A percentile compares a stretch with the other conserved stretches of the same genome.
Evolutionary conservation across 2,797 vertebrate species (phyloP).

Genomic region (Sebastes alutus): DNA sequence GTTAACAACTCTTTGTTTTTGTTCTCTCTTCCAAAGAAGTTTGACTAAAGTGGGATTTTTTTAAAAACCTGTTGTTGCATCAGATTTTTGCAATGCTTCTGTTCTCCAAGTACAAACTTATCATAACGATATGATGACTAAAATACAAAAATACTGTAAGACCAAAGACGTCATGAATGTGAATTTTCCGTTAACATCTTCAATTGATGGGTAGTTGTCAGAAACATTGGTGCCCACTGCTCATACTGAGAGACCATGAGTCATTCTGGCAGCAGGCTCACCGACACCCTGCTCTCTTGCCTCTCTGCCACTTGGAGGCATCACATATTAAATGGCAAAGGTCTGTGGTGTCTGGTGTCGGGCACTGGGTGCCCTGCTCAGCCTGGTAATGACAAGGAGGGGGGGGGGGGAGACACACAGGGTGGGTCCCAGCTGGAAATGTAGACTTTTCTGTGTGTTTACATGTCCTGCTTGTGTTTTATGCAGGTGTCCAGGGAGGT

Average conservation of each 20-base stretch:
- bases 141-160: not conserved
- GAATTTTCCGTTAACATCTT: not conserved
- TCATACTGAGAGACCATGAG: constrained; percentile 7
- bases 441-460: not conserved
- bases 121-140: not conserved
- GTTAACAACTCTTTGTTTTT: not conserved
- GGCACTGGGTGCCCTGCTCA: constrained; percentile 32
- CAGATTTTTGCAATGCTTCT: not conserved
- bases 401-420: constrained; percentile 11
- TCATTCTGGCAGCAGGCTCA: constrained; percentile 17
- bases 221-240: constrained; percentile 15
- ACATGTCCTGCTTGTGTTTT: not conserved
- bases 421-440: not conserved
- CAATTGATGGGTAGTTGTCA: not conserved
- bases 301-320: constrained; percentile 32
- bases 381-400: constrained; percentile 58
- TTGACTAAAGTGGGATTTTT: not conserved
- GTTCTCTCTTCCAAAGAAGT: not conserved
- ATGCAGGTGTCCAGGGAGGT: not conserved
- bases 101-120: not conserved
- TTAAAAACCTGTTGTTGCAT: no score
- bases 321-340: constrained; percentile 76
- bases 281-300: constrained; percentile 20
- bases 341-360: constrained; percentile 75
- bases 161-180: not conserved